Base-by-base conservation (phyloP, 1,140 invertebrate genomes). In the Drosophila lacertosa region DNA sequence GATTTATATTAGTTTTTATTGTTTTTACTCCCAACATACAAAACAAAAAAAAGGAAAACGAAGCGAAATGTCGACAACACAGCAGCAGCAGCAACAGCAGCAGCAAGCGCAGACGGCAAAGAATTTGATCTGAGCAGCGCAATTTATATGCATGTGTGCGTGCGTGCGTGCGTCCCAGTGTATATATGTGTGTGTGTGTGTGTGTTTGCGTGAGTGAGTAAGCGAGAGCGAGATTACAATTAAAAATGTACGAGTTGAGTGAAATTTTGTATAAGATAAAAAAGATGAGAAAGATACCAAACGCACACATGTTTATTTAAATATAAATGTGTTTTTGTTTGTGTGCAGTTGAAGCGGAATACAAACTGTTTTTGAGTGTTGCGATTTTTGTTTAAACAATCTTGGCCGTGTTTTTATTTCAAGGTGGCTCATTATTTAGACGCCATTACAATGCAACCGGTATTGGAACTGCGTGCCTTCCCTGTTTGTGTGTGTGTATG, bases 331-430 rank as follows among this genome's bases (percentile, higher is more conserved):
- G 50, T 24, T 10, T 53, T 37, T 48, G 20, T 47, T 24, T 59
- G 55, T 53, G 35, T 48, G 22, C 18, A 33, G 32, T 26, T 47
- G 60, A 26, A 48, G 26, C 6, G 9, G 9, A 24, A 35, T 11
- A 10, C 32, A 57, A 62, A 40, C 13, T 67, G 51, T 62, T 39
- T 59, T 39, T 59, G 37, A 70, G 48, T 50, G 67, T 84, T 72
- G 51, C 53, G 72, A 78, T 59, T 74, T 88, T 81, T 74, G 83
- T 86, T 88, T 88, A 82, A 81, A 81, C 62, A 88, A 88, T 77
- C 73, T 84, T 88, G 82, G 82, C 81, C 81, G 74, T 86, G 82
- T 73, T 69, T 58, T 66, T 73, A 73, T 59, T 73, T 88, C 77
- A 86, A 86, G 81, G 81, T 86, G 81, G 73, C 68, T 76, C 76